Conservation (phyloP, 2,888 invertebrate genomes). For the Chrysopilus asiliformis region DNA sequence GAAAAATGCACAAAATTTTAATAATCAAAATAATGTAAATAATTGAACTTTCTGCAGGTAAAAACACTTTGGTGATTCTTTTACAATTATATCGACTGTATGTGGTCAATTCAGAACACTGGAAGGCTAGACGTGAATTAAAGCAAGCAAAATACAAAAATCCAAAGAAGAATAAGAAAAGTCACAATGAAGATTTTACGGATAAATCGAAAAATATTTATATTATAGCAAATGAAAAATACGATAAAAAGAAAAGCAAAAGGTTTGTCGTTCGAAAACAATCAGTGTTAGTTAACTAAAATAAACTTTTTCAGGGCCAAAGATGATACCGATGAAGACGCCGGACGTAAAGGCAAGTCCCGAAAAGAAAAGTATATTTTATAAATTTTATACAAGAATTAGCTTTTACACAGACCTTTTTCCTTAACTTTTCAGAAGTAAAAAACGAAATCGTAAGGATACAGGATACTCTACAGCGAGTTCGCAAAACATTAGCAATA, state of each 20-base stretch:
- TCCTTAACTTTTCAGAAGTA: conserved; percentile 10
- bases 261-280: conserved; percentile 21
- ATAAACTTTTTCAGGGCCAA: too few species aligned
- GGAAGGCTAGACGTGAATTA: conserved; percentile 32
- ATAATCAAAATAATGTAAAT: too few species aligned
- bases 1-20: too few species aligned
- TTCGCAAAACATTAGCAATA: conserved; percentile 36
- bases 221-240: conserved; percentile 38
- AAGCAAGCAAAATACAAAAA: conserved; percentile 20
- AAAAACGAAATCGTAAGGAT: conserved; percentile 40
- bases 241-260: conserved; percentile 25
- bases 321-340: conserved; percentile 27
- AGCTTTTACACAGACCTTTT: not conserved
- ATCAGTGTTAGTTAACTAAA: too few species aligned
- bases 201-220: conserved; percentile 39
- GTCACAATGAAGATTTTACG: conserved; percentile 25
- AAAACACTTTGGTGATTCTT: conserved; percentile 73
- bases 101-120: conserved; percentile 60
- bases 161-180: conserved; percentile 21
- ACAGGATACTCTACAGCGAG: conserved; percentile 57
- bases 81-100: conserved; percentile 74
- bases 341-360: conserved; percentile 23
- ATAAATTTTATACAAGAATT: conserved; percentile 2
- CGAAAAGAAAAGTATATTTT: conserved; percentile 26
- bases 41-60: conserved; percentile 38